phyloP scores from a whole-genome alignment of 2,113 vertebrate genomes.

The Syngnathoides biaculeatus region DNA sequence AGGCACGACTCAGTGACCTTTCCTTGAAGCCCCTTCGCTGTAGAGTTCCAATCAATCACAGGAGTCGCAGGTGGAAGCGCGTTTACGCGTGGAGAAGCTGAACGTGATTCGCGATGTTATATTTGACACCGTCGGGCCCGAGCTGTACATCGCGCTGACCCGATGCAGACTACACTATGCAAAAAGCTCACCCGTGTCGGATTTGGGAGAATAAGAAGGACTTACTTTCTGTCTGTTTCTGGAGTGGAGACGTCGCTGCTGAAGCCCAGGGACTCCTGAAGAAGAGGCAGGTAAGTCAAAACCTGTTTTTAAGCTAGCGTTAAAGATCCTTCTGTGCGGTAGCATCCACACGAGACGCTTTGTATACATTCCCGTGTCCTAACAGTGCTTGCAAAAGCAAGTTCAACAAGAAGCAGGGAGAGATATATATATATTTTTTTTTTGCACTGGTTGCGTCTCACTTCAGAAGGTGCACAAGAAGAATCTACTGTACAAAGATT shows the following conservation, averaged over 20 bases:
- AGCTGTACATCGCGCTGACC: slow-evolving; percentile 37
- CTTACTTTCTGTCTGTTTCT: slow-evolving; percentile 94
- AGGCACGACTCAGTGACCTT: slow-evolving; percentile 6
- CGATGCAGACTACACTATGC: slow-evolving; percentile 38
- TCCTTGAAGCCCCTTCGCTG: background rate
- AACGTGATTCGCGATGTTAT: slow-evolving; percentile 20
- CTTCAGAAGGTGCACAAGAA: no score
- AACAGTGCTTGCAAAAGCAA: background rate
- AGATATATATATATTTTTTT: no score
- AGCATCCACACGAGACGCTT: background rate
- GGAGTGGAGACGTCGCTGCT: slow-evolving; percentile 87
- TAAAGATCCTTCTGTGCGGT: background rate
- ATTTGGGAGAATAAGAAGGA: background rate
- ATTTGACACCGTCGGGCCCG: slow-evolving; percentile 30
- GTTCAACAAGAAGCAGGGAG: background rate
- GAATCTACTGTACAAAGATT: no score
- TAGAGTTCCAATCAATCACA: slow-evolving; percentile 19
- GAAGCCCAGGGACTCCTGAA: slow-evolving; percentile 89
- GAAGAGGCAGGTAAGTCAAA: slow-evolving; percentile 1
- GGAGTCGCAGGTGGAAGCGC: background rate
- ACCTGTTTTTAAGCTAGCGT: background rate
- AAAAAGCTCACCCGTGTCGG: background rate
- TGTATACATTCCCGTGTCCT: background rate
- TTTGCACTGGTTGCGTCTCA: no score
- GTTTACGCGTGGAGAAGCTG: background rate